Evolutionary conservation across 1,140 invertebrate species (phyloP).

Genomic region (Eumeta japonica): DNA sequence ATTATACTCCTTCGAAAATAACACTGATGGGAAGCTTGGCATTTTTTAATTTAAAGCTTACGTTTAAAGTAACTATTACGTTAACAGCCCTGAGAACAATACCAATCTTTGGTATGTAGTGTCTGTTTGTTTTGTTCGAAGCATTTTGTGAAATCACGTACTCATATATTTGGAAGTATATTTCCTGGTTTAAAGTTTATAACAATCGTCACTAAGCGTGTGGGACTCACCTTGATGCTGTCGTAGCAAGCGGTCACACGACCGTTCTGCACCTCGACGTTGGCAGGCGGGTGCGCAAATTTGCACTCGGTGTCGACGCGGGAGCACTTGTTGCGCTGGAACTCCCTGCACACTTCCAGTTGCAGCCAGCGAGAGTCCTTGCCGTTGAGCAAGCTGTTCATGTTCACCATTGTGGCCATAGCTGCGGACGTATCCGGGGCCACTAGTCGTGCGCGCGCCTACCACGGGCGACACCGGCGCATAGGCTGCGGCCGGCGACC

Average conservation of each 20-base stretch:
- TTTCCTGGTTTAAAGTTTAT: background rate
- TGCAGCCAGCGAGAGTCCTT: constrained; percentile 99
- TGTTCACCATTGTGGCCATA: constrained; percentile 94
- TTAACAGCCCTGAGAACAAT: too few species aligned
- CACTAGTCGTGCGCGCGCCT: constrained; percentile 32
- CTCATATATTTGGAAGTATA: background rate
- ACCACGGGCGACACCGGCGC: constrained; percentile 45
- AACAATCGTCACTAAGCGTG: background rate
- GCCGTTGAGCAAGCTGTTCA: constrained; percentile 94
- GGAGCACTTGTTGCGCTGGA: constrained; percentile 98
- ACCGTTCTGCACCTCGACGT: constrained; percentile 99
- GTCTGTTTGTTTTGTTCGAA: too few species aligned
- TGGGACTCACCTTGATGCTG: constrained; percentile 94
- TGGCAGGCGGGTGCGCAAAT: constrained; percentile 98
- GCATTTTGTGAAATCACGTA: background rate
- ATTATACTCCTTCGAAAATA: too few species aligned
- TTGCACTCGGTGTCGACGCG: constrained; percentile 99
- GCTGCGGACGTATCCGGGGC: constrained; percentile 35
- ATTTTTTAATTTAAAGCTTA: too few species aligned
- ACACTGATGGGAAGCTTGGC: too few species aligned
- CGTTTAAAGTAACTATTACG: too few species aligned
- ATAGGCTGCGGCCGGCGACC: constrained; percentile 44
- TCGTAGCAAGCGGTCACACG: constrained; percentile 99
- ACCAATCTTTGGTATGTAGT: too few species aligned
- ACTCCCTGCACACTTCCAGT: constrained; percentile 98